Percentiles rank a stretch among this genome's conserved stretches.
Conservation (phyloP, 2,888 invertebrate genomes). For the Auanema freiburgensis region DNA sequence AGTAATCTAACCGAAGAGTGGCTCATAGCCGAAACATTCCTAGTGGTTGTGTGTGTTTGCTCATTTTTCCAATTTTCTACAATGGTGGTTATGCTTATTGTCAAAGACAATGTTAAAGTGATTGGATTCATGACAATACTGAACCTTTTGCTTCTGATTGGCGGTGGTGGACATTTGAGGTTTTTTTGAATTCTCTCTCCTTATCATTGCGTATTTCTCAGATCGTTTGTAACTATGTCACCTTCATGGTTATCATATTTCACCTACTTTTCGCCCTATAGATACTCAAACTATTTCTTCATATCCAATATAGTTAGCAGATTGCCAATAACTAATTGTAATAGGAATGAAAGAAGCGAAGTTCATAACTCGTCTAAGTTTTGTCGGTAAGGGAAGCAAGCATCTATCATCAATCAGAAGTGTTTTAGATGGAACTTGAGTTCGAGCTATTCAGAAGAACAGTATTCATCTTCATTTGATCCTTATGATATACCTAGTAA, state of each 20-base stretch:
- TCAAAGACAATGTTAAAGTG: background rate
- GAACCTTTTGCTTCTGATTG: background rate
- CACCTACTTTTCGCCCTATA: background rate
- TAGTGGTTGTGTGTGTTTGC: too few relatives aligned
- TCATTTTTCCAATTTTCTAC: background rate
- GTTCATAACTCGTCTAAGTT: background rate
- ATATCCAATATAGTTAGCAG: background rate
- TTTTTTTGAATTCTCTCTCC: background rate
- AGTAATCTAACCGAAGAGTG: background rate
- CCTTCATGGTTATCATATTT: background rate
- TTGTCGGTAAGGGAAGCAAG: background rate
- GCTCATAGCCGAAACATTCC: too few relatives aligned
- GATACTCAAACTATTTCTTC: background rate
- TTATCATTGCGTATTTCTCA: background rate
- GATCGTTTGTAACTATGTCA: background rate
- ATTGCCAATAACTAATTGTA: conserved; percentile 1
- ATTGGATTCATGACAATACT: background rate
- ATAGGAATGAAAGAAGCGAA: background rate
- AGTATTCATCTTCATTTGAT: background rate
- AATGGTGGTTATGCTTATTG: background rate
- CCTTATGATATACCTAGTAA: conserved; percentile 9
- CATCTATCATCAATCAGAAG: background rate
- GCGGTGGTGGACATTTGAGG: background rate
- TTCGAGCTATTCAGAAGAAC: background rate
- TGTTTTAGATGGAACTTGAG: background rate